phyloP scores from a whole-genome alignment of 2,113 vertebrate species.

The Anarrhichthys ocellatus region DNA sequence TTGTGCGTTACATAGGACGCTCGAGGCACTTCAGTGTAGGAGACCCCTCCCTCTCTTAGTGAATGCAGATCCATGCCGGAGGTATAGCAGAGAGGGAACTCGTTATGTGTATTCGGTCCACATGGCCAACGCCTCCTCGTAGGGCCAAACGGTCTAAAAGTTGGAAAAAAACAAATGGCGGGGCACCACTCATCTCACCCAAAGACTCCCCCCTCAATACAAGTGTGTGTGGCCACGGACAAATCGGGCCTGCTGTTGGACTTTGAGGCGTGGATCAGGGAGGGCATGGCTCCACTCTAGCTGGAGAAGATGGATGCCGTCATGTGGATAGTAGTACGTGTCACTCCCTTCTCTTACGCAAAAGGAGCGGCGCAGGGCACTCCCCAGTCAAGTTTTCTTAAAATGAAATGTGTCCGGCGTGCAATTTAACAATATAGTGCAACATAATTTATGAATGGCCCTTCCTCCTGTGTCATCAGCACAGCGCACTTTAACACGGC shows the following conservation, averaged over 20 bases:
- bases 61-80: constrained; percentile 48
- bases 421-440: constrained; percentile 58
- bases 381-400: background rate
- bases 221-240: constrained; percentile 19
- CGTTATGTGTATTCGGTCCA: constrained; percentile 58
- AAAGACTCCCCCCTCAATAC: constrained; percentile 2
- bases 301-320: constrained; percentile 77
- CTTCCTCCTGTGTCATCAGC: constrained; percentile 69
- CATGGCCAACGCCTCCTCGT: constrained; percentile 24
- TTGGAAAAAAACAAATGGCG: constrained; percentile 23
- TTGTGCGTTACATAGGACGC: constrained; percentile 46
- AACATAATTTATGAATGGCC: constrained; percentile 76
- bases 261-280: constrained; percentile 59
- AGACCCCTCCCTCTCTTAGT: constrained; percentile 66
- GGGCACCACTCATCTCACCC: background rate
- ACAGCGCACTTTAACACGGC: constrained; percentile 60
- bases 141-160: constrained; percentile 1
- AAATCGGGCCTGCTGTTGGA: constrained; percentile 65
- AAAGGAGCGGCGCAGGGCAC: background rate
- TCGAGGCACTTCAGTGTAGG: constrained; percentile 44
- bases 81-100: constrained; percentile 41
- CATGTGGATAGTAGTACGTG: constrained; percentile 74
- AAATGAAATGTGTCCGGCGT: constrained; percentile 27
- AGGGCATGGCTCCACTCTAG: constrained; percentile 59
- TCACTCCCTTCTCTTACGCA: constrained; percentile 44